Base-by-base conservation (phyloP, 2,888 invertebrate genomes). In the Oligia strigilis region DNA sequence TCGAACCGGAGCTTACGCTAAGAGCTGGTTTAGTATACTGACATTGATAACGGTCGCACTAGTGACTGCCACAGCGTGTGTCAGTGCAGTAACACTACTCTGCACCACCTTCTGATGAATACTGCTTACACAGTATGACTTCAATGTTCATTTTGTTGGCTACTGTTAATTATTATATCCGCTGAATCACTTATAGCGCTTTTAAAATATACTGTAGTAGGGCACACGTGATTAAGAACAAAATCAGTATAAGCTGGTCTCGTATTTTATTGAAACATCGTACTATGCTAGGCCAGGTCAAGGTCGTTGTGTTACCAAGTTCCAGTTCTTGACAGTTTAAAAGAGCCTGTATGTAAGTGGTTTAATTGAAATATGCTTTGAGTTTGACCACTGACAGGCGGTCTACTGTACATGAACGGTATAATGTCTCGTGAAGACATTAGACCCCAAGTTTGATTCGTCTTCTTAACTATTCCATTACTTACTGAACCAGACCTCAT, bases 31-130 rank as follows among this genome's bases (percentile, higher is more conserved):
- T 46, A 46, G 11, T 46, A 46, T 46, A 46, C 13, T 46, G 46
- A 46, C 81, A 76, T 75, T 82, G 76, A 71, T 82, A 81, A 76
- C 65, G 65, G 81, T 71, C 64, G 17, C 73, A 29, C 52, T 40
- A 46, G 40, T 23, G 65, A 5, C 29, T 23, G 72, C 46, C 72
- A 46, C 79, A 67, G 58, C 11, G 52, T n/a, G 19, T n/a, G 19
- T 11, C 43, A 46, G 49, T 40, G 19, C 65, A 66, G 65, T 66
- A 40, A 71, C n/a, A n/a, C 80, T 43, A 52, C n/a, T 75, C 58
- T n/a, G 58, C 14, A 8, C 14, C 58, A 40, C 9, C 29, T 70
- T 49, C 29, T 52, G 9, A 66, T 58, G 11, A 55, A 64, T n/a
- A 52, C 46, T 19, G 17, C 6, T 46, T 58, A 66, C 2, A 58